phyloP scores from a whole-genome alignment of 1,140 invertebrate genomes.

The Bradynema listronoti region DNA sequence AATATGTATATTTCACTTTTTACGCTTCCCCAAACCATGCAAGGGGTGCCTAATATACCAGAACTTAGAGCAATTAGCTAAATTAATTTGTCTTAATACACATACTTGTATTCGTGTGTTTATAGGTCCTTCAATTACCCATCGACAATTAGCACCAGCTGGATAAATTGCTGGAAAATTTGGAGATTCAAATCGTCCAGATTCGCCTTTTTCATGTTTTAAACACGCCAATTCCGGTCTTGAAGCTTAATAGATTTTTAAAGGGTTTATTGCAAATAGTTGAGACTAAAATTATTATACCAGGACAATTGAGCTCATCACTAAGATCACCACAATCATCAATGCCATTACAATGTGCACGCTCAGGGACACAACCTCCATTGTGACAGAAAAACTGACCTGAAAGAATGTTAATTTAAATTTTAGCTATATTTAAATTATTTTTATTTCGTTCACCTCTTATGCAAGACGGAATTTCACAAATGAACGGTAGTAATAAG shows the following conservation, averaged over 20 bases:
- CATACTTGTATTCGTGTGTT: conserved; percentile 73
- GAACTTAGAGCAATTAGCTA: too few species aligned
- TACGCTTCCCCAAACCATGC: too few species aligned
- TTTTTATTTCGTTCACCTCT: conserved; percentile 65
- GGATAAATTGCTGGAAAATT: conserved; percentile 87
- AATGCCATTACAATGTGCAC: conserved; percentile 59
- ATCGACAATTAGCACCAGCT: conserved; percentile 82
- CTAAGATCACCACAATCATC: conserved; percentile 61
- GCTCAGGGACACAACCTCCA: conserved; percentile 60
- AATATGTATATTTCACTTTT: too few species aligned
- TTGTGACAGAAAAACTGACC: conserved; percentile 61
- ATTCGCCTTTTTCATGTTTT: conserved; percentile 73
- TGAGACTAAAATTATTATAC: conserved; percentile 13
- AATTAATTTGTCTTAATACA: too few species aligned
- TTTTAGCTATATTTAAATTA: neutral
- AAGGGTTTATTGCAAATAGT: neutral
- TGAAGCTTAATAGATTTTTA: conserved; percentile 27
- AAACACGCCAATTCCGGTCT: conserved; percentile 66
- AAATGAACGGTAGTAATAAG: conserved; percentile 84
- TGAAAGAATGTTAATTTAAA: conserved; percentile 21
- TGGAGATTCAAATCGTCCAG: conserved; percentile 86
- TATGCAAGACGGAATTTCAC: conserved; percentile 80
- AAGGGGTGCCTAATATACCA: too few species aligned
- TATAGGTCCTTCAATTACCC: conserved; percentile 89
- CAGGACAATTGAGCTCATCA: conserved; percentile 60